These are phyloP conservation scores for Aepyceros melampus DNA, from an alignment of 2,113 vertebrate genomes.

Conservation along the genomic window DNA sequence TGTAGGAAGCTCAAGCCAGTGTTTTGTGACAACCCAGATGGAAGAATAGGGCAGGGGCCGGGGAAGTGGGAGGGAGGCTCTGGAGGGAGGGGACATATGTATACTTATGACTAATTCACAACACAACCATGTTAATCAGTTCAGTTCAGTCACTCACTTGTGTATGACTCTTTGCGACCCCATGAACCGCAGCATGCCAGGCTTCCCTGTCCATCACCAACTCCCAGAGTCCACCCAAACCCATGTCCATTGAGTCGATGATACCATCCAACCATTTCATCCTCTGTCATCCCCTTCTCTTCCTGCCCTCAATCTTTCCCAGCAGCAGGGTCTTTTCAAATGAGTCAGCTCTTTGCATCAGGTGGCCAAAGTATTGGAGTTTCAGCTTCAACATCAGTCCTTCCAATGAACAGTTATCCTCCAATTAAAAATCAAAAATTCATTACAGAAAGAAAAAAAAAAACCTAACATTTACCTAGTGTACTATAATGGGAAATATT, in stretches of 20 bases:
- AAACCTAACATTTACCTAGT: background rate
- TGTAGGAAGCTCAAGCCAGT: background rate
- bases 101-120: background rate
- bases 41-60: background rate
- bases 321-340: background rate
- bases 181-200: background rate
- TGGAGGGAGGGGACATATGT: background rate
- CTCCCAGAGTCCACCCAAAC: rapidly evolving
- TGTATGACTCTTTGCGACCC: background rate
- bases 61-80: background rate
- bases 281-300: background rate
- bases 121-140: background rate
- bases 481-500: background rate
- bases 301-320: background rate
- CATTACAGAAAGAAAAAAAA: background rate
- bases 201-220: background rate
- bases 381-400: background rate
- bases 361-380: background rate
- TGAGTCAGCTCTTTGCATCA: background rate
- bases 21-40: background rate
- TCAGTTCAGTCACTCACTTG: rapidly evolving
- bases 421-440: background rate
- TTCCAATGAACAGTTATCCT: background rate
- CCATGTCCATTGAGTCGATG: background rate
- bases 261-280: background rate